Conservation (phyloP, 2,113 vertebrate species). For the Lutjanus erythropterus region DNA sequence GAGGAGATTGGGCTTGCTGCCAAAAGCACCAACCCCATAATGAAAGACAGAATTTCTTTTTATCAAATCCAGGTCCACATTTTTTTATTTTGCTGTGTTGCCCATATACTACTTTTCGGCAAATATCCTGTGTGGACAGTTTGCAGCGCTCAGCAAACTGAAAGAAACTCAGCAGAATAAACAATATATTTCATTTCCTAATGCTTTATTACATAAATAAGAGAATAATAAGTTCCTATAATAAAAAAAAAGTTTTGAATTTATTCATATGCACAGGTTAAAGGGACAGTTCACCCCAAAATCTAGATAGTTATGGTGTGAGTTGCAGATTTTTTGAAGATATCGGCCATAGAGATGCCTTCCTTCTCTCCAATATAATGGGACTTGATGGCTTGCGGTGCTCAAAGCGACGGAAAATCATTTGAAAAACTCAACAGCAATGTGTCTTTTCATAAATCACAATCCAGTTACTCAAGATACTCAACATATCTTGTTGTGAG, state of each 20-base stretch:
- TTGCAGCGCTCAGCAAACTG: conserved; percentile 31
- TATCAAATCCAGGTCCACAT: conserved; percentile 30
- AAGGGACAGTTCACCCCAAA: too few species aligned
- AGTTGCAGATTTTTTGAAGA: too few species aligned
- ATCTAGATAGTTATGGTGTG: too few species aligned
- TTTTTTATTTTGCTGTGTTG: conserved; percentile 26
- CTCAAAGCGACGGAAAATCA: too few species aligned
- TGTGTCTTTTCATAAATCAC: too few species aligned
- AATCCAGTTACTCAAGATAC: too few species aligned
- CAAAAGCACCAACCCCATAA: conserved; percentile 61
- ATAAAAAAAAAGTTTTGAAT: neutral
- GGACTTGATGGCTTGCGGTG: too few species aligned
- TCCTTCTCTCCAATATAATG: too few species aligned
- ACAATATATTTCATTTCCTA: conserved; percentile 14
- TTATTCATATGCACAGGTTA: neutral
- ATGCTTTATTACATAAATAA: conserved; percentile 7
- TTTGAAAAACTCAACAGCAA: too few species aligned
- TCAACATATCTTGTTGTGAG: too few species aligned
- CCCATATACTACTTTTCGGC: conserved; percentile 22
- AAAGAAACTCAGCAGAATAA: conserved; percentile 22
- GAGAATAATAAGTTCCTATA: too few species aligned
- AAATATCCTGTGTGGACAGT: conserved; percentile 49
- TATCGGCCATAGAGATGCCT: too few species aligned
- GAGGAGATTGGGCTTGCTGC: conserved; percentile 55
- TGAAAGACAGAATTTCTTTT: conserved; percentile 42